Base-by-base conservation (phyloP, 1,140 invertebrate species). In the Drosophila novamexicana region DNA sequence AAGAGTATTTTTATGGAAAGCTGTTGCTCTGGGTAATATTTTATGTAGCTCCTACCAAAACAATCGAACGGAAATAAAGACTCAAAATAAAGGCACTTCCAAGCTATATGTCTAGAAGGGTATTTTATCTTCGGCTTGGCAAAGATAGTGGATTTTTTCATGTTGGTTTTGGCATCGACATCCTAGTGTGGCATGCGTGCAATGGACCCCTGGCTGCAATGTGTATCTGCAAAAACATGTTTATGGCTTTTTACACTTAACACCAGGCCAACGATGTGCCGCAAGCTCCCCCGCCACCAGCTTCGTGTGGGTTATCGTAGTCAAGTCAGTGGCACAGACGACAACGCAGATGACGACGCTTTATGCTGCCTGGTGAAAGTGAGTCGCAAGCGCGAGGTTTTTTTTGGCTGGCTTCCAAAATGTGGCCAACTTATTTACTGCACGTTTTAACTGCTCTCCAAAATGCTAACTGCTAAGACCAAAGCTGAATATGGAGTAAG, bases 151-250 rank as follows among this genome's bases (percentile, higher is more conserved):
- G 22, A 29, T 29, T 29, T 29, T 45, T 39, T 62, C 8, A 40
- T 36, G 59, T 22, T 61, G 58, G 42, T 52, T 44, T 63, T 71
- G 67, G n/a, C 62, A 64, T 64, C 52, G 63, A 57, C 54, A 67
- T 67, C 44, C 64, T 59, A 56, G 54, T 44, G 66, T 61, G 66
- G 66, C 66, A 68, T 67, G 65, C 65, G 65, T 67, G 73, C 73
- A 34, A 72, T 57, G 59, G 32, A 59, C 2, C 54, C 18, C 54
- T 57, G 63, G 40, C 39, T 36, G 63, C 42, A 57, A 45, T 44
- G 54, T 42, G 39, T 39, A 47, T 45, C 57, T 47, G 42, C 56
- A 32, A 16, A 49, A 73, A 76, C 69, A 73, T 76, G 74, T 73
- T 72, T 56, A 62, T 42, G 69, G 49, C 69, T 62, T 68, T 76